phyloP scores from a whole-genome alignment of 1,140 invertebrate species.

The Danaus plexippus region DNA sequence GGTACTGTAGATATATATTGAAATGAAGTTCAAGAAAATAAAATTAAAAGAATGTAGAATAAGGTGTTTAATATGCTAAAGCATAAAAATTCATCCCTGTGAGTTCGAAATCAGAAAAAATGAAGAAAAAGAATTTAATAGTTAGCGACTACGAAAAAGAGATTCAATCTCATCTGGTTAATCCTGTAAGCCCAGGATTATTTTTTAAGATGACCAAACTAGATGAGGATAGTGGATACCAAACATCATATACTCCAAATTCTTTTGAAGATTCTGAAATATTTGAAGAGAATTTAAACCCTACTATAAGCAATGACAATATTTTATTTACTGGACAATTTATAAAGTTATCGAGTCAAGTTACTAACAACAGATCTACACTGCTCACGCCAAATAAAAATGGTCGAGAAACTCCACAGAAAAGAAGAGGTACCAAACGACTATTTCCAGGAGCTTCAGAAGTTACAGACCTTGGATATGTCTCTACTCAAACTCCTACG shows the following conservation, averaged over 20 bases:
- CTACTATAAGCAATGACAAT: slow-evolving; percentile 19
- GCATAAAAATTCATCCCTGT: too few relatives aligned
- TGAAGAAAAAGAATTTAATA: too few relatives aligned
- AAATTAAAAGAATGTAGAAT: too few relatives aligned
- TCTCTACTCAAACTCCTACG: slow-evolving; percentile 44
- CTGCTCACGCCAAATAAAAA: slow-evolving; percentile 23
- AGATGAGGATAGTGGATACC: slow-evolving; percentile 58
- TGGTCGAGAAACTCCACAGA: slow-evolving; percentile 32
- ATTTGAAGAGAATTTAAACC: slow-evolving; percentile 37
- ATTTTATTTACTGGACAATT: slow-evolving; percentile 29
- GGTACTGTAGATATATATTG: not conserved
- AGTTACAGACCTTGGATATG: slow-evolving; percentile 19
- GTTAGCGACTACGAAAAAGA: slow-evolving; percentile 11
- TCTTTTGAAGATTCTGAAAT: slow-evolving; percentile 49
- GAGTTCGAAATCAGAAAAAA: too few relatives aligned
- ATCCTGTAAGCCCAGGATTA: slow-evolving; percentile 38
- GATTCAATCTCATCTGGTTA: slow-evolving; percentile 31
- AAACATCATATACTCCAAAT: slow-evolving; percentile 51
- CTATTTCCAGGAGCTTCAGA: slow-evolving; percentile 34
- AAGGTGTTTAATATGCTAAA: too few relatives aligned
- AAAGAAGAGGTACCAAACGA: slow-evolving; percentile 44
- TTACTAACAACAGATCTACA: slow-evolving; percentile 26
- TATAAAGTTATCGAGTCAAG: slow-evolving; percentile 11
- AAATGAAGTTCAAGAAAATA: slow-evolving; percentile 6
- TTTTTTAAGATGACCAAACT: slow-evolving; percentile 33